Conservation (phyloP, 2,888 invertebrate genomes). For the Candidula unifasciata region DNA sequence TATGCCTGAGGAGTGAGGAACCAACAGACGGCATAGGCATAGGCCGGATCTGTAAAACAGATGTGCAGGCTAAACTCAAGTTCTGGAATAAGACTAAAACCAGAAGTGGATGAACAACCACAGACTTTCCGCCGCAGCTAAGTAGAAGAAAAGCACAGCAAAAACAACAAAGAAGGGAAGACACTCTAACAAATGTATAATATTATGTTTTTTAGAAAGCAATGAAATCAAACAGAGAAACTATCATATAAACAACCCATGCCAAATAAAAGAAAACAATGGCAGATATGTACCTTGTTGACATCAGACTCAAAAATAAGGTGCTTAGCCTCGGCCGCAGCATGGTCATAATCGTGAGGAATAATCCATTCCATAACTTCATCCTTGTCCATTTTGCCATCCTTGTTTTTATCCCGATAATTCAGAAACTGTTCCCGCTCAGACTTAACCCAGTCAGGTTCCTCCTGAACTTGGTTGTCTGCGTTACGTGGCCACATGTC, state of each 20-base stretch:
- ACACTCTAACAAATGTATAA: too few species aligned
- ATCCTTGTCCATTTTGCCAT: conserved; percentile 89
- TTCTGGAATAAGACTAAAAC: too few species aligned
- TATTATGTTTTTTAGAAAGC: too few species aligned
- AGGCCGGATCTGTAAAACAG: too few species aligned
- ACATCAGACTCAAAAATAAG: conserved; percentile 95
- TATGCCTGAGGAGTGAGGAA: too few species aligned
- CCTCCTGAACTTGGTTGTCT: conserved; percentile 79
- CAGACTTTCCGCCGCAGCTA: too few species aligned
- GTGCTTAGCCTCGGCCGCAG: conserved; percentile 96
- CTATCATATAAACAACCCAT: not conserved
- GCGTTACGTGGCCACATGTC: conserved; percentile 88
- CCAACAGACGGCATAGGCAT: too few species aligned
- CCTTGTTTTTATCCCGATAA: conserved; percentile 88
- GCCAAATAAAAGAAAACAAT: not conserved
- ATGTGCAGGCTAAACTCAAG: too few species aligned
- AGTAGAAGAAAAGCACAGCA: too few species aligned
- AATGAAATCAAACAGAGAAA: too few species aligned
- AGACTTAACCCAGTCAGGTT: conserved; percentile 96
- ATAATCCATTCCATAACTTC: conserved; percentile 94
- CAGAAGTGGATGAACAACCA: too few species aligned
- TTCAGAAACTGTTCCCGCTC: conserved; percentile 93
- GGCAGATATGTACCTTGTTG: conserved; percentile 82
- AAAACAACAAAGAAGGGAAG: too few species aligned
- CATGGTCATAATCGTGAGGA: conserved; percentile 97